Base-by-base conservation (phyloP, 1,140 invertebrate genomes). In the Atta colombica region DNA sequence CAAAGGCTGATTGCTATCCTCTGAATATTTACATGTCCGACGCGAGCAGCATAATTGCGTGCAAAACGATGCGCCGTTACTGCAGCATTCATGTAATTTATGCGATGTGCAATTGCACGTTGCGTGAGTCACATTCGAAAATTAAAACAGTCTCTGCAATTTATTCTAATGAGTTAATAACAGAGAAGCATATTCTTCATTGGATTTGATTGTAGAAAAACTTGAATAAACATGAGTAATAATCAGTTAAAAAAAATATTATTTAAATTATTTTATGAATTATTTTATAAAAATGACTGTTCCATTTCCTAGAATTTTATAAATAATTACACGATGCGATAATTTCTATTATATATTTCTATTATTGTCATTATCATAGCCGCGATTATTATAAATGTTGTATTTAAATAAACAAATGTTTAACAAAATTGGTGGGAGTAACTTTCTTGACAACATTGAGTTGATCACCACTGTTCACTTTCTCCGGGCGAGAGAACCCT, bases 401-500 rank as follows among this genome's bases (percentile, higher is more conserved):
- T 31, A 14, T 45, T 2, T 49, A 31, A 31, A 31, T 31, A 31
- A 31, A 31, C 31, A 4, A 31, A 31, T 31, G 12, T 65, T 77
- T 31, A 53, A 35, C 12, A 51, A 28, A 58, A 28, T 31, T 35
- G n/a, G 2, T 5, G 28, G 61, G 65, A 68, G 21, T 10, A 31
- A n/a, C 3, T 31, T 28, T 69, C 21, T 45, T 25, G 12, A 49
- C 10, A 53, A 65, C n/a, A 14, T 3, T 14, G 49, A 61, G 90
- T 93, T 94, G 94, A 78, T 85, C 90, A 93, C 93, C 94, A 94
- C 94, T 94, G 93, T 91, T 93, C 93, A 94, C 94, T 94, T 94
- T 94, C 93, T 93, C 94, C 85, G 53, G 82, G 89, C 88, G 87
- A 90, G 88, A 91, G 92, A 94, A 94, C 93, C 94, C 93, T 94